Evolutionary conservation across 1,140 invertebrate genomes (phyloP).

Genomic region (Heterodera schachtii): DNA sequence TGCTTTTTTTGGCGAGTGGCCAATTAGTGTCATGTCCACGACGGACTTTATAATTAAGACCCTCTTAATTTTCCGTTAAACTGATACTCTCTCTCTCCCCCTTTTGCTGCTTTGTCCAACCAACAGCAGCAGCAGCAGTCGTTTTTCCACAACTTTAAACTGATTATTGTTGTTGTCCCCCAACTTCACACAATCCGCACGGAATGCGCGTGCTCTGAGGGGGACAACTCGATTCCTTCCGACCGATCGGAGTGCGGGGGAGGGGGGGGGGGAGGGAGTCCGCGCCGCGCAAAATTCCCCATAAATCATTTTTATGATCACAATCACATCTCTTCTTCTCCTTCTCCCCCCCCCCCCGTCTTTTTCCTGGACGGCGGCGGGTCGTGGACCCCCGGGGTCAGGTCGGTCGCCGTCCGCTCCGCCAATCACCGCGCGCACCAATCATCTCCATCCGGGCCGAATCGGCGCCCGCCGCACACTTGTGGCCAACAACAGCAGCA

Average conservation of each 20-base stretch:
- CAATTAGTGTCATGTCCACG: too few species aligned
- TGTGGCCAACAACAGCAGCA: too few species aligned
- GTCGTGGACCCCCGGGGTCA: background rate
- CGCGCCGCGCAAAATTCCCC: background rate
- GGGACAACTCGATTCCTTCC: background rate
- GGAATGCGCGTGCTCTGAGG: background rate
- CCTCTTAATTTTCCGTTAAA: too few species aligned
- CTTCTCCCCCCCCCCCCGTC: too few species aligned
- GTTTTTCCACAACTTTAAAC: constrained; percentile 2
- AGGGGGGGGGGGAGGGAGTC: background rate
- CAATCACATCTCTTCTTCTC: background rate
- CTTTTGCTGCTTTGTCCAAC: background rate
- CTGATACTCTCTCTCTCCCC: background rate
- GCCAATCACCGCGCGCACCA: too few species aligned
- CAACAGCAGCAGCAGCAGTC: background rate
- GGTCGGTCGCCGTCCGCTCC: too few species aligned
- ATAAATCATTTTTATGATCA: constrained; percentile 3
- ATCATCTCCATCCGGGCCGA: too few species aligned
- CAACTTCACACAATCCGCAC: background rate
- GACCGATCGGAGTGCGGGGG: background rate
- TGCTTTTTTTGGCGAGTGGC: too few species aligned
- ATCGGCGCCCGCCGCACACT: too few species aligned
- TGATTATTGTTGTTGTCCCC: background rate
- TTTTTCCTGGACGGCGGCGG: too few species aligned
- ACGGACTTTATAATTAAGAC: too few species aligned